phyloP scores from a whole-genome alignment of 2,113 vertebrate genomes.

The Amphiprion percula region DNA sequence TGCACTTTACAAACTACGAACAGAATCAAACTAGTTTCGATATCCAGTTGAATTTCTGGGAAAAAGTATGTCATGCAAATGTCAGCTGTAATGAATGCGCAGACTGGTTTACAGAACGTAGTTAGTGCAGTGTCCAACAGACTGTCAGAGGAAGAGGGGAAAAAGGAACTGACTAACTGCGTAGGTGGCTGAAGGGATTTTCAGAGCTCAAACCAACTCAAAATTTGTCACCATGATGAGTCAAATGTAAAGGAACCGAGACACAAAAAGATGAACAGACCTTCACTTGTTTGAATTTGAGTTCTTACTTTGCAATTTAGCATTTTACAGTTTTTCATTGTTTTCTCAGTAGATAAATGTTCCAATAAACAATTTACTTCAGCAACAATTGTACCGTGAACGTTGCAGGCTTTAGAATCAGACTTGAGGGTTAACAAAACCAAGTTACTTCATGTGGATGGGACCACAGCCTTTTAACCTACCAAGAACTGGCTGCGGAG shows the following conservation, averaged over 20 bases:
- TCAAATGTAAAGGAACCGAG: neutral
- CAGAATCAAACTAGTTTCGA: too few relatives aligned
- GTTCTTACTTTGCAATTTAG: conserved; percentile 12
- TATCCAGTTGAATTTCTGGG: too few relatives aligned
- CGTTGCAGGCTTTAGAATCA: conserved; percentile 7
- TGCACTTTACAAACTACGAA: too few relatives aligned
- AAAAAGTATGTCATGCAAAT: too few relatives aligned
- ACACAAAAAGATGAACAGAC: conserved; percentile 2
- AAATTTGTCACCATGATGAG: too few relatives aligned
- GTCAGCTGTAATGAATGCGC: too few relatives aligned
- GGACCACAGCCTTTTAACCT: conserved; percentile 14
- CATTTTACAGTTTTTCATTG: conserved; percentile 14
- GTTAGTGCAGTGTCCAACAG: too few relatives aligned
- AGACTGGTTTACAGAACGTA: too few relatives aligned
- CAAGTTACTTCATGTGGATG: conserved; percentile 15
- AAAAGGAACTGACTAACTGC: too few relatives aligned
- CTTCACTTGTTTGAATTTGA: conserved; percentile 26
- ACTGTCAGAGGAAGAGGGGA: too few relatives aligned
- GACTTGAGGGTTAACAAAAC: conserved; percentile 1
- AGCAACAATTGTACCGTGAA: conserved; percentile 28
- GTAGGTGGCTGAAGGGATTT: too few relatives aligned
- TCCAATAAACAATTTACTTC: conserved; percentile 50
- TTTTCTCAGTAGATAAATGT: conserved; percentile 33
- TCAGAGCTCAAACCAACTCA: neutral
- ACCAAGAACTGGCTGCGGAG: neutral